Base-by-base conservation (phyloP, 2,888 invertebrate genomes). In the Pyrrhia umbra region DNA sequence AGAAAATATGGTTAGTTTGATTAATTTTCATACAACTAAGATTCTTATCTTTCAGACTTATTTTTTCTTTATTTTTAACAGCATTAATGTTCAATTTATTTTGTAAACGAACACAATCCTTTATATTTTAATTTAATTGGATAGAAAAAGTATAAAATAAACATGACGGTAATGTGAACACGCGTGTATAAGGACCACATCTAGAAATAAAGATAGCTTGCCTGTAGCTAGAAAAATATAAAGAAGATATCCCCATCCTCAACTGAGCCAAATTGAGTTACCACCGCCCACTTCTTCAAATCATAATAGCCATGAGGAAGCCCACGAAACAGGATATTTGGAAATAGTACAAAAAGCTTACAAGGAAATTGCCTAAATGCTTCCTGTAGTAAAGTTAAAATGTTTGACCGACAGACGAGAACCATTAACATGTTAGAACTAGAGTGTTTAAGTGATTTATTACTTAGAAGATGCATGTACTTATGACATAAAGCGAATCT, bases 361-460 rank as follows among this genome's bases (percentile, higher is more conserved):
- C 77, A 74, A 88, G 83, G 86, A 85, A 88, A 86, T 84, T 81
- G 85, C 79, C 75, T 80, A 84, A 87, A 83, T 75, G 81, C 76
- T 85, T 88, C 87, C 86, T 81, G 83, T 80, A 69, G 68, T 83
- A 81, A 79, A 79, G 68, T 74, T 74, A 68, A 72, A 74, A 68
- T 59, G 68, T 74, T 64, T 56, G 55, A 64, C 60, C 74, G 62
- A 67, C 70, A 68, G 68, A 64, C 54, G 61, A 50, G 45, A 56
- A 34, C 49, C 59, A 75, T 57, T 75, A 75, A 64, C 42, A 39
- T 37, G 25, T 46, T 66, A 27, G 21, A 73, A 57, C 45, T 40
- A 20, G 46, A 54, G 59, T 59, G 75, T 75, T 68, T 55, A 34
- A 50, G 45, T 72, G 64, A 74, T 72, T 55, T 74, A 74, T 59